These are phyloP conservation scores for Calyptommatus sinebrachiatus DNA, from an alignment of 2,113 vertebrate genomes.

Conservation along the genomic window DNA sequence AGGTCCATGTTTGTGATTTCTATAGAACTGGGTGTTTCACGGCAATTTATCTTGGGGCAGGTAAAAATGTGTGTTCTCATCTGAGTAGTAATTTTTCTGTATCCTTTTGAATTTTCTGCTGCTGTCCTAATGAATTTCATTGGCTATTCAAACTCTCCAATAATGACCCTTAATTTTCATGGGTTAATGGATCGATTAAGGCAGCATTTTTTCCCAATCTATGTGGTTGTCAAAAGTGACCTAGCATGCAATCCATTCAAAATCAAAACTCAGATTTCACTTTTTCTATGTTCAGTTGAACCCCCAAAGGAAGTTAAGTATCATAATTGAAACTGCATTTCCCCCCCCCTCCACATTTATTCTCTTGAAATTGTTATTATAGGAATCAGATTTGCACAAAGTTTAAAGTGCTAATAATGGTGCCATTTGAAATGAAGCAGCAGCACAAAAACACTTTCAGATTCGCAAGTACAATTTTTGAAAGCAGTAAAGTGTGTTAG, in stretches of 20 bases:
- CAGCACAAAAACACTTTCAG: slow-evolving; percentile 67
- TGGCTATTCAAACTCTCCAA: too few species aligned
- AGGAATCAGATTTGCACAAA: slow-evolving; percentile 52
- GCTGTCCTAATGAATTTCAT: neutral
- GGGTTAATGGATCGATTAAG: too few species aligned
- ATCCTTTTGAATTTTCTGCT: too few species aligned
- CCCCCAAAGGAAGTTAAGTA: neutral
- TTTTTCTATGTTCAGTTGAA: too few species aligned
- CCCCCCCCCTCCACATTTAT: slow-evolving; percentile 37
- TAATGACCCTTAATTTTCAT: too few species aligned
- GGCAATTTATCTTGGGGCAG: neutral
- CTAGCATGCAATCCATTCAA: too few species aligned
- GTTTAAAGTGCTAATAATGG: slow-evolving; percentile 69
- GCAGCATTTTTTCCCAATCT: too few species aligned
- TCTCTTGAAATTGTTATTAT: slow-evolving; percentile 43
- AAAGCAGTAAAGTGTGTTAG: slow-evolving; percentile 72
- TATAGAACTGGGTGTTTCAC: neutral
- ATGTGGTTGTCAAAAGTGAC: too few species aligned
- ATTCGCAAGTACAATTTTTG: slow-evolving; percentile 73
- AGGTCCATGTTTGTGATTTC: neutral
- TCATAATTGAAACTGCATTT: slow-evolving; percentile 37
- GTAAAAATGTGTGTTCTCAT: neutral
- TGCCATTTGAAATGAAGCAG: slow-evolving; percentile 63
- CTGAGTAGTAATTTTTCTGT: too few species aligned
- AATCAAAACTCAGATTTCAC: too few species aligned